Evolutionary conservation across 92 coral and sea anemone species (phyloP).

Genomic region (Paragorgia papillata): DNA sequence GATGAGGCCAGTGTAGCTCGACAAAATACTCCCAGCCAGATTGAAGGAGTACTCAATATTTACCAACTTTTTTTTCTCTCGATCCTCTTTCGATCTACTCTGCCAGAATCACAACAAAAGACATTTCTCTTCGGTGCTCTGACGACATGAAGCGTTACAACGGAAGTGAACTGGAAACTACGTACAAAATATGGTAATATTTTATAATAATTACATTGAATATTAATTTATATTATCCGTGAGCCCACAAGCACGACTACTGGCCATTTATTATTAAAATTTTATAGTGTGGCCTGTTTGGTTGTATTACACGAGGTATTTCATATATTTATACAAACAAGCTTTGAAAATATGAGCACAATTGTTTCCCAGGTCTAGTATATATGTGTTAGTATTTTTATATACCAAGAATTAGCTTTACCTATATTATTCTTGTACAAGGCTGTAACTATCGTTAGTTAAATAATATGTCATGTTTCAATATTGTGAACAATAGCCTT

Average conservation of each 20-base stretch:
- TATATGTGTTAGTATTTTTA: neutral
- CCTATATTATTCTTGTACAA: no score
- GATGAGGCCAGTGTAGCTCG: constrained; percentile 99
- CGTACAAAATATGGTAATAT: neutral
- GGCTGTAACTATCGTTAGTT: no score
- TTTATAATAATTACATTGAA: neutral
- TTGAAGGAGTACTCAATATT: constrained; percentile 61
- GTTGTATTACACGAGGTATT: no score
- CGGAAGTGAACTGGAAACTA: constrained; percentile 9
- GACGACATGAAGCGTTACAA: constrained; percentile 7
- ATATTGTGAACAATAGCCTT: no score
- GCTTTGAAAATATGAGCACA: neutral
- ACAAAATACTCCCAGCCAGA: constrained; percentile 98
- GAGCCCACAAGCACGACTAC: neutral
- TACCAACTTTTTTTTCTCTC: neutral
- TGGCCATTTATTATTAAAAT: no score
- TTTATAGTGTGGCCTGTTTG: no score
- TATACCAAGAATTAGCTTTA: neutral
- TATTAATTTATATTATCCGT: neutral
- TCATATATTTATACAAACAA: no score
- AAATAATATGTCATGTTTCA: no score
- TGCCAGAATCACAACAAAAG: constrained; percentile 19
- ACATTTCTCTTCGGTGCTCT: constrained; percentile 16
- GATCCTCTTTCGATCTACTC: constrained; percentile 15
- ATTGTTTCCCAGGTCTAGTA: neutral